Percentiles rank a stretch among this genome's conserved stretches.
Evolutionary conservation across 2,888 invertebrate genomes (phyloP).

Genomic region (Drosophila fungiperda): DNA sequence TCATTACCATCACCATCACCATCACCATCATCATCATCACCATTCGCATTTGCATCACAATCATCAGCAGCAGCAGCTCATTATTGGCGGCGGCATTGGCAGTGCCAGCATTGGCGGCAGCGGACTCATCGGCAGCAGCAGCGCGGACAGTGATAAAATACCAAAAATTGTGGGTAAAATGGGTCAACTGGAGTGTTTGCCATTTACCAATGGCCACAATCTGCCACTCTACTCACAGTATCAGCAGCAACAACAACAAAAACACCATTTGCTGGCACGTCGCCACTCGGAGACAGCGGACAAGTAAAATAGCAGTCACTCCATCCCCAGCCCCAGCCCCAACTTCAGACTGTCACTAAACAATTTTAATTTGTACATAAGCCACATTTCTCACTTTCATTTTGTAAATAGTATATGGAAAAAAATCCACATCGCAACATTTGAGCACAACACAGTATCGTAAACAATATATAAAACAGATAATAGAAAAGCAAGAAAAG

Average conservation of each 20-base stretch:
- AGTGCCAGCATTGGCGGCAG: constrained; percentile 69
- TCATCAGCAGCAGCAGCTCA: constrained; percentile 44
- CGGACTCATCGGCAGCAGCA: constrained; percentile 57
- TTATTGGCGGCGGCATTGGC: constrained; percentile 65
- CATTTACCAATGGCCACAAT: constrained; percentile 68
- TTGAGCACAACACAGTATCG: constrained; percentile 67
- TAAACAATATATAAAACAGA: constrained; percentile 13
- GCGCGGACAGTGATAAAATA: constrained; percentile 84
- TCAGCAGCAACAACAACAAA: constrained; percentile 37
- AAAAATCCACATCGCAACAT: constrained; percentile 33
- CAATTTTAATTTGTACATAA: constrained; percentile 56
- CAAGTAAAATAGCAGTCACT: constrained; percentile 43
- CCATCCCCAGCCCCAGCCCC: constrained; percentile 1
- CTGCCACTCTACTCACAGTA: constrained; percentile 44
- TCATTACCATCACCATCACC: constrained; percentile 49
- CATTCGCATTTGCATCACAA: constrained; percentile 48
- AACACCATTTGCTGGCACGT: constrained; percentile 69
- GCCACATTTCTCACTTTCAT: constrained; percentile 44
- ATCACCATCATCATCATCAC: constrained; percentile 44
- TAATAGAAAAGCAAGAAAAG: constrained; percentile 28
- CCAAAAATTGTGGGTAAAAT: constrained; percentile 85
- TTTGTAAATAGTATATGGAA: constrained; percentile 52
- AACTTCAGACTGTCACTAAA: constrained; percentile 40
- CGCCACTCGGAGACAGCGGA: constrained; percentile 81
- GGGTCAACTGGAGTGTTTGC: constrained; percentile 80